A percentile compares a stretch with the other conserved stretches of the same genome.
Conservation (phyloP, 2,113 vertebrate genomes). For the Brachyhypopomus occidentalis region DNA sequence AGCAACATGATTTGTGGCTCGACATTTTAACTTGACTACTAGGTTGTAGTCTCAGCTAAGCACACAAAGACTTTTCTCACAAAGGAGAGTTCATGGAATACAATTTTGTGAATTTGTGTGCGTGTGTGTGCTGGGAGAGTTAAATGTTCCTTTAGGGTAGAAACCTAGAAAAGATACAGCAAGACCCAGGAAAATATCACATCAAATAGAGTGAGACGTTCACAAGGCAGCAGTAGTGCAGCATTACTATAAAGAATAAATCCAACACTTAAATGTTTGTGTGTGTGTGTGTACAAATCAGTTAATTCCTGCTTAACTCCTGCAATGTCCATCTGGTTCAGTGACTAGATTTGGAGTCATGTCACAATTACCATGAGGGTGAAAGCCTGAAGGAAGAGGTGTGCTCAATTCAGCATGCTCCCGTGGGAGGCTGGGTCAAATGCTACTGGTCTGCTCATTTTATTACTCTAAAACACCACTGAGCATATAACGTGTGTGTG, state of each 20-base stretch:
- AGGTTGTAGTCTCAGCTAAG: not conserved
- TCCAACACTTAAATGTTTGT: not conserved
- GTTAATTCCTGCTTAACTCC: no score
- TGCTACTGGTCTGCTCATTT: no score
- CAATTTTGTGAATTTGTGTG: not conserved
- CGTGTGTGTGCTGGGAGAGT: slow-evolving; percentile 14
- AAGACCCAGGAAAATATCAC: not conserved
- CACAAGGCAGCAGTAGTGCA: not conserved
- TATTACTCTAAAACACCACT: no score
- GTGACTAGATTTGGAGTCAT: no score
- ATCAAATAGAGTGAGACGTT: not conserved
- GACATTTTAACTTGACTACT: not conserved
- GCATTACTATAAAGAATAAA: not conserved
- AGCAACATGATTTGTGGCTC: not conserved
- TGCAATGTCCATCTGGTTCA: no score
- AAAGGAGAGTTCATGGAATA: not conserved
- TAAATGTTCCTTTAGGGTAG: not conserved
- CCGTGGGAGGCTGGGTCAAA: no score
- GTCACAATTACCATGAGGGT: no score
- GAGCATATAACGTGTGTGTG: no score
- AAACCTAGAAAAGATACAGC: not conserved
- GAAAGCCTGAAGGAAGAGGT: no score
- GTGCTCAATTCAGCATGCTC: no score
- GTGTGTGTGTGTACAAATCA: no score
- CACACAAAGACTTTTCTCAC: no score